Conservation (phyloP, 1,140 invertebrate genomes). For the Diprion similis region DNA sequence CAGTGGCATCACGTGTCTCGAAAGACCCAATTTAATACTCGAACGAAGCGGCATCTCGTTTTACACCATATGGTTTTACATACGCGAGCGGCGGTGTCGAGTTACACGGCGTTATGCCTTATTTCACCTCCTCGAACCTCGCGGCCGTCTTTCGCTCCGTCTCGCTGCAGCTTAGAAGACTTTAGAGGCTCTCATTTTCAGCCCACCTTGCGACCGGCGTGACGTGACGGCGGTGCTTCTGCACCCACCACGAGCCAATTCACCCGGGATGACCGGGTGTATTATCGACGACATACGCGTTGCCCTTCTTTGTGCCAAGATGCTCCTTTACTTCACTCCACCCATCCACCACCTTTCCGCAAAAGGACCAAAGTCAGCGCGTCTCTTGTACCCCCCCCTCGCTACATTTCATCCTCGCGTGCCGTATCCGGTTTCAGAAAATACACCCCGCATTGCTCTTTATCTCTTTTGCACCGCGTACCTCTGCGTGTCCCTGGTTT, state of each 20-base stretch:
- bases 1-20: constrained; percentile 6
- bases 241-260: not conserved
- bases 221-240: not conserved
- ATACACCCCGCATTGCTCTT: constrained; percentile 16
- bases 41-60: constrained; percentile 57
- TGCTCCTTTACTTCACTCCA: not conserved
- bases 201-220: not conserved
- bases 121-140: not conserved
- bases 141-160: too few relatives aligned
- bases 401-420: not conserved
- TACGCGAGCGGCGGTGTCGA: constrained; percentile 51
- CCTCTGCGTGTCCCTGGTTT: too few relatives aligned
- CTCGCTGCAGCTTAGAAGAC: not conserved
- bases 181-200: not conserved
- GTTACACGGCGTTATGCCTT: constrained; percentile 43
- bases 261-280: not conserved
- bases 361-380: too few relatives aligned
- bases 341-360: too few relatives aligned
- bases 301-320: too few relatives aligned
- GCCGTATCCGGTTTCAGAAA: constrained; percentile 32
- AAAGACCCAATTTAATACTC: constrained; percentile 58
- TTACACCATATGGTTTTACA: constrained; percentile 61
- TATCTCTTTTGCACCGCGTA: too few relatives aligned
- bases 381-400: too few relatives aligned
- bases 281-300: not conserved